Conservation (phyloP, 2,113 vertebrate species). For the Sciurus niger region DNA sequence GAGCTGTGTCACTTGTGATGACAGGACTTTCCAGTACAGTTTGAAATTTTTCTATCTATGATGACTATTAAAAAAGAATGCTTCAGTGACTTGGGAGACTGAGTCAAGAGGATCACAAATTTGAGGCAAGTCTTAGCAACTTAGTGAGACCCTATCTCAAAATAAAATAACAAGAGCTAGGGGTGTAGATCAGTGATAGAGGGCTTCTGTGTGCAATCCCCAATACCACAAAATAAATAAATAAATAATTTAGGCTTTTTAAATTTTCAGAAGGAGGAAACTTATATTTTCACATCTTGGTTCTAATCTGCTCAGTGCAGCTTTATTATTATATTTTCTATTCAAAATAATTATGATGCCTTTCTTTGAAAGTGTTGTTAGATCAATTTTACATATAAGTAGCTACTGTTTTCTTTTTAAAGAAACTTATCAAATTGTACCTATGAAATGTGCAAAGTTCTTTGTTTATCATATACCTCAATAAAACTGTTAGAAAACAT, state of each 20-base stretch:
- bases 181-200: background rate
- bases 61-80: background rate
- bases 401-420: background rate
- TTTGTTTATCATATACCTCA: background rate
- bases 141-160: background rate
- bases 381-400: conserved; percentile 1
- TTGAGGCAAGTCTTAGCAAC: background rate
- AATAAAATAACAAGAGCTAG: background rate
- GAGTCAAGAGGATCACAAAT: background rate
- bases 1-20: background rate
- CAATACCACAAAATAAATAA: background rate
- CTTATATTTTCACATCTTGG: background rate
- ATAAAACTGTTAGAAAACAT: background rate
- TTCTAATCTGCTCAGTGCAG: background rate
- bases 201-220: background rate
- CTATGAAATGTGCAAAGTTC: too few relatives aligned
- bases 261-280: background rate
- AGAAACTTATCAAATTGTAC: background rate
- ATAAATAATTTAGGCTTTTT: background rate
- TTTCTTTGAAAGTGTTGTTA: background rate
- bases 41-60: background rate
- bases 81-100: background rate
- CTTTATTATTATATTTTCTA: background rate
- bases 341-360: background rate
- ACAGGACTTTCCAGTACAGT: background rate